phyloP scores from a whole-genome alignment of 2,797 vertebrate species.

The Dendrocincla fuliginosa region DNA sequence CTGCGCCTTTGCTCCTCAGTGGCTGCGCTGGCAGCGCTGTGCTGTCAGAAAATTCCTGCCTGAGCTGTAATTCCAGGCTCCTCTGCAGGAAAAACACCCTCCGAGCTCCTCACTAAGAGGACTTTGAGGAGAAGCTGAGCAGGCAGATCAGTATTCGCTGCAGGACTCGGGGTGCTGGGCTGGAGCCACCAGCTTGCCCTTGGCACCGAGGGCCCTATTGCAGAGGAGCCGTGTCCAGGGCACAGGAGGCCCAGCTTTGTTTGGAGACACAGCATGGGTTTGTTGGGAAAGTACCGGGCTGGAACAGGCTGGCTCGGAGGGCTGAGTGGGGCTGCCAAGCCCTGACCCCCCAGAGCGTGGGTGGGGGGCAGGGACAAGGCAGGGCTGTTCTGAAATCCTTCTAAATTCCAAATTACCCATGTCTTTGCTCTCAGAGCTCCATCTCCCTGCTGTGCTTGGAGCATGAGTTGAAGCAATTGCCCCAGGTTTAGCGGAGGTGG shows the following conservation, averaged over 20 bases:
- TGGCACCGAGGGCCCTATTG: background rate
- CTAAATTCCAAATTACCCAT: accelerated
- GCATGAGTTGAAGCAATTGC: accelerated
- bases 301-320: background rate
- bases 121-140: background rate
- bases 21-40: background rate
- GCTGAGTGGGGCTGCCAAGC: background rate
- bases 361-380: background rate
- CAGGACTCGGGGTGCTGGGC: background rate
- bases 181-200: slow-evolving; percentile 3
- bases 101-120: background rate
- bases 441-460: background rate
- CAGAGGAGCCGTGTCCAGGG: background rate
- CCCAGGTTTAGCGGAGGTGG: background rate
- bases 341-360: background rate
- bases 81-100: background rate
- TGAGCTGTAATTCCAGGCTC: background rate
- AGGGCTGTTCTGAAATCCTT: background rate
- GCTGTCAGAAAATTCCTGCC: background rate
- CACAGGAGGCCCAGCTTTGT: slow-evolving; percentile 39
- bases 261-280: slow-evolving; percentile 24
- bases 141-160: background rate
- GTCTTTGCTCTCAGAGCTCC: background rate
- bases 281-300: slow-evolving; percentile 39
- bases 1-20: background rate